These are phyloP conservation scores for Lateolabrax maculatus DNA, from an alignment of 2,797 vertebrate species.

Conservation along the genomic window DNA sequence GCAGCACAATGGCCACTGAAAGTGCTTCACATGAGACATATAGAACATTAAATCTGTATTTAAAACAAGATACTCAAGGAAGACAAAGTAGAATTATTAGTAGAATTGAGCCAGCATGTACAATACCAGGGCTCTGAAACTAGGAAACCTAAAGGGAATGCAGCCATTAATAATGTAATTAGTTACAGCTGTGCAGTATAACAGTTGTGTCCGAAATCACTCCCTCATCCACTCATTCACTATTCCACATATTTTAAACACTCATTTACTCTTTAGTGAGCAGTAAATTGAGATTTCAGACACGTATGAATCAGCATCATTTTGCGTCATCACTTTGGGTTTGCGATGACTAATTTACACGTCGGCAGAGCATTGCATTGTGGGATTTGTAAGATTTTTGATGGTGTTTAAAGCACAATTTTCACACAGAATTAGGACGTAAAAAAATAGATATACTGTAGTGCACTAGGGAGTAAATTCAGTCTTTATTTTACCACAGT, in stretches of 20 bases:
- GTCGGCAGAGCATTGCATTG: not conserved
- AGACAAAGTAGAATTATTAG: not conserved
- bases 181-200: too few relatives aligned
- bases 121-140: too few relatives aligned
- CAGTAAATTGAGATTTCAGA: not conserved
- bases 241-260: not conserved
- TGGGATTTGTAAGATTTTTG: not conserved
- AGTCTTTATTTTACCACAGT: not conserved
- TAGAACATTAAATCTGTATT: not conserved
- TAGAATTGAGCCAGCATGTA: not conserved
- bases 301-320: not conserved
- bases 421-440: too few relatives aligned
- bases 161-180: not conserved
- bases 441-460: too few relatives aligned
- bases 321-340: not conserved
- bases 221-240: not conserved
- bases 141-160: not conserved
- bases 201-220: not conserved
- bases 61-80: not conserved
- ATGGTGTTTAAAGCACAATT: too few relatives aligned
- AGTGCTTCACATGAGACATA: not conserved
- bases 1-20: not conserved
- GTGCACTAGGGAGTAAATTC: not conserved
- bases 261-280: accelerated
- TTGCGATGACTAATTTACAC: not conserved